A percentile compares a stretch with the other conserved stretches of the same genome.
phyloP scores from a whole-genome alignment of 1,140 invertebrate genomes.

The Neotoxoptera formosana region DNA sequence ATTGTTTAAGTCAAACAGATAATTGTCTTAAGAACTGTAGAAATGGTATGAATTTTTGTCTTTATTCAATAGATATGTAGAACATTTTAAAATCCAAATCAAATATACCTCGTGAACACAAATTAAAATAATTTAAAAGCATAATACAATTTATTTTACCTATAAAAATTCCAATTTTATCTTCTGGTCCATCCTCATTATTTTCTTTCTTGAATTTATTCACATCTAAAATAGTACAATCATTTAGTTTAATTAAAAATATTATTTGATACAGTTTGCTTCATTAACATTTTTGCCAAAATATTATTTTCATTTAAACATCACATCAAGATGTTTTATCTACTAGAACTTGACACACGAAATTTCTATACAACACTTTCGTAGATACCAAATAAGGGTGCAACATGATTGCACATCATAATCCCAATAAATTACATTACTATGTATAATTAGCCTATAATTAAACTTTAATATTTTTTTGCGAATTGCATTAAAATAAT shows the following conservation, averaged over 20 bases:
- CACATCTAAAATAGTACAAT: constrained; percentile 63
- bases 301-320: no score
- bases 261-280: constrained; percentile 61
- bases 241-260: constrained; percentile 63
- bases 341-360: no score
- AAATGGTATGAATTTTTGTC: background rate
- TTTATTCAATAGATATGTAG: background rate
- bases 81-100: background rate
- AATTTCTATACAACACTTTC: no score
- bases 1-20: no score
- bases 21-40: no score
- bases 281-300: no score
- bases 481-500: background rate
- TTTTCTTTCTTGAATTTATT: constrained; percentile 66
- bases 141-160: background rate
- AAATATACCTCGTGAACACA: no score
- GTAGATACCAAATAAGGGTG: no score
- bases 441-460: background rate
- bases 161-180: background rate
- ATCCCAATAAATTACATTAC: background rate
- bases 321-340: no score
- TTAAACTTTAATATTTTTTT: background rate
- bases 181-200: constrained; percentile 58
- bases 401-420: no score
- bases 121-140: background rate